Percentiles rank a stretch among this genome's conserved stretches.
Conservation (phyloP, 2,888 invertebrate genomes). For the Rhagonycha lutea region DNA sequence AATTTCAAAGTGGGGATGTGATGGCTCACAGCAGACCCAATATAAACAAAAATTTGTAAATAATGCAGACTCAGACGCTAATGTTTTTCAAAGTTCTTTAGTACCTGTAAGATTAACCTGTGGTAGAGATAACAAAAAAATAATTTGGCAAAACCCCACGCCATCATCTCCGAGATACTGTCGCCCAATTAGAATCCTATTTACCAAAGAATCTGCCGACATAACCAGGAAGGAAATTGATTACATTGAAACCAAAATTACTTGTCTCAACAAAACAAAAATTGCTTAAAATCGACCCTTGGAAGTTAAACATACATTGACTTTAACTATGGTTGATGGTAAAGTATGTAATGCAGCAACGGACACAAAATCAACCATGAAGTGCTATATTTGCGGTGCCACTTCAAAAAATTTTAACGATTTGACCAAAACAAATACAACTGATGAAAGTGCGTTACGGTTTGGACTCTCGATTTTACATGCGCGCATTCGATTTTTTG, state of each 20-base stretch:
- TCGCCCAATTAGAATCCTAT: conserved; percentile 34
- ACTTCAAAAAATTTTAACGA: conserved; percentile 46
- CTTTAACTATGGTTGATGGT: conserved; percentile 43
- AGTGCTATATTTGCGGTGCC: conserved; percentile 44
- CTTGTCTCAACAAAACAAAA: conserved; percentile 9
- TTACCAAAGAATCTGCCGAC: conserved; percentile 30
- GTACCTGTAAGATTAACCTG: conserved; percentile 11
- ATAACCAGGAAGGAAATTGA: conserved; percentile 31
- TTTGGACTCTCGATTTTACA: conserved; percentile 43
- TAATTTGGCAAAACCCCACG: conserved; percentile 40
- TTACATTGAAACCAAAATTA: conserved; percentile 14
- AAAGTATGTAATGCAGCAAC: conserved; percentile 47
- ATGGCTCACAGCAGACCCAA: conserved; percentile 37
- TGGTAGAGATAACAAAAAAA: conserved; percentile 18
- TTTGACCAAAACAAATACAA: conserved; percentile 18
- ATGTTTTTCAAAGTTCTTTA: conserved; percentile 38
- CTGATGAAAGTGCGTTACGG: conserved; percentile 32
- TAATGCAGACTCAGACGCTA: conserved; percentile 29
- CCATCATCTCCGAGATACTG: conserved; percentile 39
- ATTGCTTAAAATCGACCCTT: conserved; percentile 1
- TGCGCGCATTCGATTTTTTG: conserved; percentile 41
- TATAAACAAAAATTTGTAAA: conserved; percentile 39
- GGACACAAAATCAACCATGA: conserved; percentile 41
- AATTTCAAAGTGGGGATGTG: conserved; percentile 36
- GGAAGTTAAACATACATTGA: conserved; percentile 33